Conservation (phyloP, 2,113 vertebrate genomes). For the Thamnophis sirtalis region DNA sequence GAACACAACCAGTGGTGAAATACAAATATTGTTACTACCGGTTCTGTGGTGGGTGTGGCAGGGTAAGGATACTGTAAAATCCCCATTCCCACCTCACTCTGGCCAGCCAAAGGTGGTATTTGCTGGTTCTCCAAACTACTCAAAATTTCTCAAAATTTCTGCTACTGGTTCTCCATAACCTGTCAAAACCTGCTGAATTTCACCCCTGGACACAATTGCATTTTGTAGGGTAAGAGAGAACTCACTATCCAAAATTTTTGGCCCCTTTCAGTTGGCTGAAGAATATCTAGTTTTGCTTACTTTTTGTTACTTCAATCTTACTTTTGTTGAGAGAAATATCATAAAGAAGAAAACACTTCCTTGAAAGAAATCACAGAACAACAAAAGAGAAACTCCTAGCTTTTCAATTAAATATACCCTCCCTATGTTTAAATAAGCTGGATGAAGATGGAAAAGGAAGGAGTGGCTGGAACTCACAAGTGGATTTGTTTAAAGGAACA, state of each 20-base stretch:
- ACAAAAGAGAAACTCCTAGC: background rate
- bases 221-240: background rate
- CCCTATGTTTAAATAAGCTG: background rate
- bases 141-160: too few relatives aligned
- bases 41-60: too few relatives aligned
- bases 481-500: conserved; percentile 61
- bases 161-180: too few relatives aligned
- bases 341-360: background rate
- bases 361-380: background rate
- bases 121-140: too few relatives aligned
- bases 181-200: too few relatives aligned
- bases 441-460: background rate
- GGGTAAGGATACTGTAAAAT: too few relatives aligned
- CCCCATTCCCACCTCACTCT: too few relatives aligned
- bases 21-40: too few relatives aligned
- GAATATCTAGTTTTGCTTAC: background rate
- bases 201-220: background rate
- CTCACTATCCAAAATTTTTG: background rate
- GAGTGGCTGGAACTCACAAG: conserved; percentile 32
- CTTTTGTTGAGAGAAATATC: conserved; percentile 3
- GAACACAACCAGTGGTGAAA: too few relatives aligned
- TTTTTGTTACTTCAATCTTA: background rate
- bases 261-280: background rate
- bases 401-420: background rate
- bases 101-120: too few relatives aligned